Evolutionary conservation across 2,888 invertebrate species (phyloP).

Genomic region (Lochmaea capreae): DNA sequence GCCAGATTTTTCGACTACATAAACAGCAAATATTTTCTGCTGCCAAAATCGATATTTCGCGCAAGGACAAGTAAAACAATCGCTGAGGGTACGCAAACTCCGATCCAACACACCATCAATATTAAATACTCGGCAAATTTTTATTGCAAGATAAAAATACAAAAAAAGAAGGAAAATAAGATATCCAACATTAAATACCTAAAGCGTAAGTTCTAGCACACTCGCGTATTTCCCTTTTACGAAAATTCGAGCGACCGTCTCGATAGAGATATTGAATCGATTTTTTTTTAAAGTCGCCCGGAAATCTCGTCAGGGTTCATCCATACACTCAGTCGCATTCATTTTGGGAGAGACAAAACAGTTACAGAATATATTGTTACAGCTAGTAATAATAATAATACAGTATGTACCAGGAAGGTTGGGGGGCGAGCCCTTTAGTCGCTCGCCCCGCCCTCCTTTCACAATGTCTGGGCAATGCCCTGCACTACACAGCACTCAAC

Average conservation of each 20-base stretch:
- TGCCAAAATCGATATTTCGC: background rate
- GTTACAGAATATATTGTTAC: conserved; percentile 58
- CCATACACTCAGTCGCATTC: conserved; percentile 46
- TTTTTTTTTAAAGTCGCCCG: conserved; percentile 14
- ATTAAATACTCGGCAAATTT: conserved; percentile 45
- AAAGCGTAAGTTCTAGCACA: conserved; percentile 49
- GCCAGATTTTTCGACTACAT: too few species aligned
- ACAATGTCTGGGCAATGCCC: conserved; percentile 51
- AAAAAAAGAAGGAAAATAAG: conserved; percentile 32
- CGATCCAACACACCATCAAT: conserved; percentile 32
- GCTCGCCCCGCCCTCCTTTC: conserved; percentile 44
- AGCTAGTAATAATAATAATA: conserved; percentile 64
- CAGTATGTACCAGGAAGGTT: conserved; percentile 61
- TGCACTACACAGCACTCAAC: conserved; percentile 59
- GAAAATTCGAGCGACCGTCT: conserved; percentile 26
- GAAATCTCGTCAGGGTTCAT: conserved; percentile 32
- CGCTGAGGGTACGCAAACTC: background rate
- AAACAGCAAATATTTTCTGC: background rate
- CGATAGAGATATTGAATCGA: too few species aligned
- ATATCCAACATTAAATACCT: conserved; percentile 48
- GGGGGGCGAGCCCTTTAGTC: conserved; percentile 46
- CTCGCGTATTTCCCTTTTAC: conserved; percentile 40
- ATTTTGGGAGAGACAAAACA: conserved; percentile 53
- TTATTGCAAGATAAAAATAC: conserved; percentile 46
- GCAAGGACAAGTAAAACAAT: background rate